Conservation (phyloP, 1,140 invertebrate genomes). For the Papilio aristodemus region DNA sequence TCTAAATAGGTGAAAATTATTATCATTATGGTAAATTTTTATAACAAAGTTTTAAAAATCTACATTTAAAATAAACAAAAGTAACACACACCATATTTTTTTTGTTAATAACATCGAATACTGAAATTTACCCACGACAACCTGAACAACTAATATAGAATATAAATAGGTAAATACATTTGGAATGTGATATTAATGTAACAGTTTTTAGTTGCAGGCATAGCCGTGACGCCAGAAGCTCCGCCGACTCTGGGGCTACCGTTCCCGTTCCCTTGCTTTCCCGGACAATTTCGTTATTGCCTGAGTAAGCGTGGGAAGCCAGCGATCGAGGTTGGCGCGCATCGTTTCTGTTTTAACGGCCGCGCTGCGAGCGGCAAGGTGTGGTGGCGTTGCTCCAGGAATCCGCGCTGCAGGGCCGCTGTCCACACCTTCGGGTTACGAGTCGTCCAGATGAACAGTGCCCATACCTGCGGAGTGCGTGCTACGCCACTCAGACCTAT, state of each 20-base stretch:
- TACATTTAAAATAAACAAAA: too few relatives aligned
- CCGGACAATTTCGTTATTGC: slow-evolving; percentile 75
- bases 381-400: slow-evolving; percentile 76
- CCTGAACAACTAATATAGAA: slow-evolving; percentile 5
- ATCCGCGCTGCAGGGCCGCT: slow-evolving; percentile 71
- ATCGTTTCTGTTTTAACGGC: slow-evolving; percentile 75
- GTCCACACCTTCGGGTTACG: slow-evolving; percentile 74
- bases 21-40: too few relatives aligned
- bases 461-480: slow-evolving; percentile 73
- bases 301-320: slow-evolving; percentile 75
- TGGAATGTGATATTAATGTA: slow-evolving; percentile 44
- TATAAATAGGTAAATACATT: slow-evolving; percentile 4
- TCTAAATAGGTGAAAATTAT: too few relatives aligned
- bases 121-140: not conserved
- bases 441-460: slow-evolving; percentile 75
- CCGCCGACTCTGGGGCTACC: slow-evolving; percentile 67
- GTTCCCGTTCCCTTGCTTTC: slow-evolving; percentile 74
- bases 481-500: slow-evolving; percentile 71
- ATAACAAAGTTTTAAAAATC: too few relatives aligned
- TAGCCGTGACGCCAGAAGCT: slow-evolving; percentile 47
- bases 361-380: slow-evolving; percentile 76
- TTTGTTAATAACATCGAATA: too few relatives aligned
- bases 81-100: too few relatives aligned
- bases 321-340: slow-evolving; percentile 73
- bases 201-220: slow-evolving; percentile 65